Percentiles rank a stretch among this genome's conserved stretches.
phyloP scores from a whole-genome alignment of 2,113 vertebrate species.

The Mungos mungo region DNA sequence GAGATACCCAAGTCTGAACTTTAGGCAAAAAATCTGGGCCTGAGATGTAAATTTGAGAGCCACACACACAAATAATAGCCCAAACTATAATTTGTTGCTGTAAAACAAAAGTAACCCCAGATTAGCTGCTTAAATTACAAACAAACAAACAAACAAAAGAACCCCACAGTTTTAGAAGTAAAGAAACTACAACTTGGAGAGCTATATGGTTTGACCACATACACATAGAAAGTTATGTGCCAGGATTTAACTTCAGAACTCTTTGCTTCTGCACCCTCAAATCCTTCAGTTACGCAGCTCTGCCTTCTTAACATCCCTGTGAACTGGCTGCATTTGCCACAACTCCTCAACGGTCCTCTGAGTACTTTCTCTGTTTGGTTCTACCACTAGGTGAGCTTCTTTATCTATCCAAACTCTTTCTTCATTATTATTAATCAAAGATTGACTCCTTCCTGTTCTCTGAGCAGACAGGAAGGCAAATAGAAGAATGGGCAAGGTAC shows the following conservation, averaged over 20 bases:
- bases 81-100: background rate
- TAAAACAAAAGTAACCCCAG: background rate
- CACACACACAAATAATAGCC: background rate
- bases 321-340: background rate
- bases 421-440: constrained; percentile 50
- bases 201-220: background rate
- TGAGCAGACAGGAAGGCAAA: background rate
- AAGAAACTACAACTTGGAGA: background rate
- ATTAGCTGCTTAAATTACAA: background rate
- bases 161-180: background rate
- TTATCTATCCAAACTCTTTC: background rate
- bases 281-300: background rate
- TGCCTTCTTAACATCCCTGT: background rate
- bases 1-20: background rate
- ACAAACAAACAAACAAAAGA: background rate
- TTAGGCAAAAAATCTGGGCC: background rate
- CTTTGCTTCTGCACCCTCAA: background rate
- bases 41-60: background rate
- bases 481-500: background rate
- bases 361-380: background rate
- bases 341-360: background rate
- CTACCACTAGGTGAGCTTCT: background rate
- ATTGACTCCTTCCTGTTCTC: background rate
- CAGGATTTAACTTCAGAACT: background rate
- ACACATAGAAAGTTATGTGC: background rate